These are phyloP conservation scores for Pseudococcus viburni DNA, from an alignment of 2,888 invertebrate species.

Conservation along the genomic window DNA sequence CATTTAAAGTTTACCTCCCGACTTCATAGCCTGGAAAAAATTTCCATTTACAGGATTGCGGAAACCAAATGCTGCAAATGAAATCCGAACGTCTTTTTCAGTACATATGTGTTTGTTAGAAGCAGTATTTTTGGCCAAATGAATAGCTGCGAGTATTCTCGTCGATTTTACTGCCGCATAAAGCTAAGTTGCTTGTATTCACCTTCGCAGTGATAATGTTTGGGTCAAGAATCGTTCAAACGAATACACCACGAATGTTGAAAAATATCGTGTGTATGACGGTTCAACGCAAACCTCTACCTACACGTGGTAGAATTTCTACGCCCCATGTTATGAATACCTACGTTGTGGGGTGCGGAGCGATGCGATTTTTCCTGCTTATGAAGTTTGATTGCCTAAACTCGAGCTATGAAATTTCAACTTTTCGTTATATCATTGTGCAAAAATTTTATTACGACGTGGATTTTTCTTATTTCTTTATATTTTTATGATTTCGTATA, in stretches of 20 bases:
- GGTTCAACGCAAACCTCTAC: background rate
- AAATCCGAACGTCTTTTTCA: background rate
- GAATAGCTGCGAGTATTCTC: background rate
- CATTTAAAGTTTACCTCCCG: background rate
- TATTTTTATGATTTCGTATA: conserved; percentile 6
- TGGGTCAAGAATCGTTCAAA: conserved; percentile 14
- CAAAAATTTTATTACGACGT: background rate
- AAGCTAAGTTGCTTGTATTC: conserved; percentile 14
- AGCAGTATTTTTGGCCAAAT: background rate
- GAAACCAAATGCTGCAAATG: background rate
- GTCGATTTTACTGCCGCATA: conserved; percentile 1
- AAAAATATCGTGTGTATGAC: background rate
- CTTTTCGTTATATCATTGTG: background rate
- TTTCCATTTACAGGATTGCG: background rate
- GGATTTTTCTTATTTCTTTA: background rate
- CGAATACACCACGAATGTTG: background rate
- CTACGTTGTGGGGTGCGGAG: background rate
- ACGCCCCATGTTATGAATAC: background rate
- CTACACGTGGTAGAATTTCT: background rate
- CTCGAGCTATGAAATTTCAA: conserved; percentile 4
- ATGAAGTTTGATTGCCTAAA: background rate
- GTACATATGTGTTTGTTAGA: background rate
- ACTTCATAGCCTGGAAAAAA: background rate
- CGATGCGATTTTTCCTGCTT: conserved; percentile 7
- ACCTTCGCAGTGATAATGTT: background rate